phyloP scores from a whole-genome alignment of 2,113 vertebrate genomes.

The Pycnonotus jocosus region DNA sequence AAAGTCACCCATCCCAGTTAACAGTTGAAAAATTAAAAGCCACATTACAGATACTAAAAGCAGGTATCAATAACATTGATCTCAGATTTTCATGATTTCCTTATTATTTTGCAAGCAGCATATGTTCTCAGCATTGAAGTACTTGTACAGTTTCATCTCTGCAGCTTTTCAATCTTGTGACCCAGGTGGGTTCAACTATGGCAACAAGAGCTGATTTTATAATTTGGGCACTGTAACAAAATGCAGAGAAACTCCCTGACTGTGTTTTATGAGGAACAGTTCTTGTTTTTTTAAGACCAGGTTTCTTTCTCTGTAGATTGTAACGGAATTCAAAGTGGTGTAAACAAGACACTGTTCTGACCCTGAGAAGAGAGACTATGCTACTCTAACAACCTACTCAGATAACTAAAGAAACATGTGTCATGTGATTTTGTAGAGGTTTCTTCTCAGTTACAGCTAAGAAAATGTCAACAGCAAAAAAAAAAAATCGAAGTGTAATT shows the following conservation, averaged over 20 bases:
- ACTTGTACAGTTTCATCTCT: not conserved
- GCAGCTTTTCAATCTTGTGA: not conserved
- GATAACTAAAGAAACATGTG: not conserved
- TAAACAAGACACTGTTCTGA: not conserved
- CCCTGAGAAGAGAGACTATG: not conserved
- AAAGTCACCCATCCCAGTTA: conserved; percentile 21
- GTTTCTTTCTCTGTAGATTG: not conserved
- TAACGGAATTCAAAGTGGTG: not conserved
- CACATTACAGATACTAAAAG: not conserved
- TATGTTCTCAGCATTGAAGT: not conserved
- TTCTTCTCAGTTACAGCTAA: not conserved
- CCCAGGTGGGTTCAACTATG: not conserved
- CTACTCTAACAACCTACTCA: not conserved
- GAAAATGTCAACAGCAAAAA: not conserved
- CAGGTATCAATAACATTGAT: not conserved
- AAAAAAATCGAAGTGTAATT: not conserved
- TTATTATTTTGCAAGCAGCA: not conserved
- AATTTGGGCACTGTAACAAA: not conserved
- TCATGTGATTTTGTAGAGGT: not conserved
- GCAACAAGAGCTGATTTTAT: not conserved
- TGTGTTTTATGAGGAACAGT: not conserved
- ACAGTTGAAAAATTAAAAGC: conserved; percentile 35
- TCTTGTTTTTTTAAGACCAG: not conserved
- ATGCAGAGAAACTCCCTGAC: not conserved
- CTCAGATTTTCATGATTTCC: not conserved